These are phyloP conservation scores for Synergus umbraculus DNA, from an alignment of 2,888 invertebrate species.

Conservation along the genomic window DNA sequence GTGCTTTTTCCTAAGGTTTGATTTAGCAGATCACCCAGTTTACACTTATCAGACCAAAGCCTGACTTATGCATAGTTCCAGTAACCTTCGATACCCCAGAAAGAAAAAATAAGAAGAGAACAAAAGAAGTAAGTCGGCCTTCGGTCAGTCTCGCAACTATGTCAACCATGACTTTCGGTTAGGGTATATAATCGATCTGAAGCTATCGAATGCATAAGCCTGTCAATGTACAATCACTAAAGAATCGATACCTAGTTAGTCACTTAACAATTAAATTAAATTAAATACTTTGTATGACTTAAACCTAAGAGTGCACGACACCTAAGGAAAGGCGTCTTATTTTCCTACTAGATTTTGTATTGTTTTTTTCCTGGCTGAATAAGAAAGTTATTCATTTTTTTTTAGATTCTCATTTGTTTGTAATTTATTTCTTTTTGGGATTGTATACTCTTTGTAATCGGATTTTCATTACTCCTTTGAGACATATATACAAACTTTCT, in stretches of 20 bases:
- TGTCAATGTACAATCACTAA: conserved; percentile 61
- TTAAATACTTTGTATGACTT: conserved; percentile 63
- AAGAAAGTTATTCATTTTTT: not conserved
- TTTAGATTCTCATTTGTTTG: not conserved
- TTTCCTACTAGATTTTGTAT: conserved; percentile 21
- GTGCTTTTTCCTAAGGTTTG: conserved; percentile 47
- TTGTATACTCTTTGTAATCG: not conserved
- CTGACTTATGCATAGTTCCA: conserved; percentile 57
- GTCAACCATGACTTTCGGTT: conserved; percentile 21
- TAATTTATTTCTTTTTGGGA: not conserved
- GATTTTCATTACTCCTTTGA: conserved; percentile 7
- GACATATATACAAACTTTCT: conserved; percentile 18
- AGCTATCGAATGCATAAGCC: conserved; percentile 53
- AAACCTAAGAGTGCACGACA: conserved; percentile 71
- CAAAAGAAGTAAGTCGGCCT: conserved; percentile 61
- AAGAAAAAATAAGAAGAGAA: conserved; percentile 3
- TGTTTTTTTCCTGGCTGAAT: not conserved
- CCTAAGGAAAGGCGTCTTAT: conserved; percentile 49
- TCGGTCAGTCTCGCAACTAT: conserved; percentile 55
- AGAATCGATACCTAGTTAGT: conserved; percentile 63
- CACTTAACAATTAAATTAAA: conserved; percentile 63
- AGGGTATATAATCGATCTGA: conserved; percentile 48
- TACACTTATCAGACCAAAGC: conserved; percentile 60
- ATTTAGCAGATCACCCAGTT: conserved; percentile 58
- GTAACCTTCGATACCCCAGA: conserved; percentile 31